Conservation (phyloP, 2,797 vertebrate species). For the Melanotaenia pygmaea region DNA sequence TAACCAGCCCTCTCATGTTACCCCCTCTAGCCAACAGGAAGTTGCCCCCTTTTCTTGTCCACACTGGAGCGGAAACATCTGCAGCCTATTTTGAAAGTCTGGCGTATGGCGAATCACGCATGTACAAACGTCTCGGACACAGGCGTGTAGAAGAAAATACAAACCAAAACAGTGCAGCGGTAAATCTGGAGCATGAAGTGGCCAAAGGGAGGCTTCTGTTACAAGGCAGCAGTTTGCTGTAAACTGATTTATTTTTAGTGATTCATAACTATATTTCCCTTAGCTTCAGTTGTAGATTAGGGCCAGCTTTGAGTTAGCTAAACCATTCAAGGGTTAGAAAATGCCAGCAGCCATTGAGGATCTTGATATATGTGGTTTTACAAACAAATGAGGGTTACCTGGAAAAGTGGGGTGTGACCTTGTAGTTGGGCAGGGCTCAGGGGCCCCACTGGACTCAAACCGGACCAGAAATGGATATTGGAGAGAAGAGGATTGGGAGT, state of each 20-base stretch:
- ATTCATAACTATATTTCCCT: background rate
- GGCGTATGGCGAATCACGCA: conserved; percentile 55
- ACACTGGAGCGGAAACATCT: conserved; percentile 83
- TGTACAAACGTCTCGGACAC: conserved; percentile 28
- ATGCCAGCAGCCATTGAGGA: background rate
- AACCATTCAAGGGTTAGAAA: background rate
- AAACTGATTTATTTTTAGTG: background rate
- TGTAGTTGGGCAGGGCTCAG: conserved; percentile 94
- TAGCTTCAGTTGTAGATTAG: background rate
- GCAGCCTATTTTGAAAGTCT: conserved; percentile 83
- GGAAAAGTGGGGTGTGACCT: conserved; percentile 92
- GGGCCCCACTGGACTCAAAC: conserved; percentile 93
- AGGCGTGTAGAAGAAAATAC: conserved; percentile 23
- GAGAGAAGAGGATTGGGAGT: conserved; percentile 93
- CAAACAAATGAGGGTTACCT: conserved; percentile 80
- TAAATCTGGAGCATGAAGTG: conserved; percentile 16
- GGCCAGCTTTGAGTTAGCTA: background rate
- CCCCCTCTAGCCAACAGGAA: conserved; percentile 75
- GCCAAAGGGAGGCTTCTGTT: conserved; percentile 10
- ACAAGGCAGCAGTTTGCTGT: background rate
- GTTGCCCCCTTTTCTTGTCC: conserved; percentile 71
- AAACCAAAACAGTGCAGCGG: conserved; percentile 5
- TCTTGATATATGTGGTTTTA: background rate
- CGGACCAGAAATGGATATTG: conserved; percentile 97
- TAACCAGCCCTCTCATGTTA: conserved; percentile 36